A percentile compares a stretch with the other conserved stretches of the same genome.
Conservation (phyloP, 2,113 vertebrate species). For the Ptyas mucosa region DNA sequence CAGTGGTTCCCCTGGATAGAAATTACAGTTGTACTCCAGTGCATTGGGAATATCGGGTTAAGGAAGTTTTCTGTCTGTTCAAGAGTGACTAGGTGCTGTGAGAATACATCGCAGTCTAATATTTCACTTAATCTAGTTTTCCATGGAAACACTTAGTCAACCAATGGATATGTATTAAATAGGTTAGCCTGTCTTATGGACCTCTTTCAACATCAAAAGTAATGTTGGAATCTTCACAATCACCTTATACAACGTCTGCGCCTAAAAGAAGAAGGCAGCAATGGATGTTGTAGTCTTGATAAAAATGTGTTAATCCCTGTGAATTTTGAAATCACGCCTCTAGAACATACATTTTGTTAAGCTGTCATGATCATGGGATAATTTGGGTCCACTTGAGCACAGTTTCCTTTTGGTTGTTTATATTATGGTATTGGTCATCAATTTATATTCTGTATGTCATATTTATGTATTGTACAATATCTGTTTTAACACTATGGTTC, state of each 20-base stretch:
- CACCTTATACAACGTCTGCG: neutral
- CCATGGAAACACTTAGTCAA: neutral
- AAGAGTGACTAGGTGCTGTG: neutral
- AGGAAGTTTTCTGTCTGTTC: neutral
- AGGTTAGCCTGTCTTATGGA: neutral
- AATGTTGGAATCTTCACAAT: neutral
- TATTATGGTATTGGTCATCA: neutral
- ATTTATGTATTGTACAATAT: neutral
- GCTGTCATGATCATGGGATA: neutral
- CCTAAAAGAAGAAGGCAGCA: neutral
- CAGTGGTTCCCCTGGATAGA: neutral
- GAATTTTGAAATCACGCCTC: neutral
- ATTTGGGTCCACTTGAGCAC: neutral
- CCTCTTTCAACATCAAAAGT: neutral
- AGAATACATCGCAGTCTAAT: neutral
- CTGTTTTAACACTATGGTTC: neutral
- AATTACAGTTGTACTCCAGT: neutral
- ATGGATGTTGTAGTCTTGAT: neutral
- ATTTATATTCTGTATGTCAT: neutral
- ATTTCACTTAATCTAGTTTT: neutral
- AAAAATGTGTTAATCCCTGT: neutral
- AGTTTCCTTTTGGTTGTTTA: neutral
- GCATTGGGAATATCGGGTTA: neutral
- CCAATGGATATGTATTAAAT: neutral
- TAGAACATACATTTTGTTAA: neutral